A percentile compares a stretch with the other conserved stretches of the same genome.
Evolutionary conservation across 2,113 vertebrate genomes (phyloP).

Genomic region (Istiophorus platypterus): DNA sequence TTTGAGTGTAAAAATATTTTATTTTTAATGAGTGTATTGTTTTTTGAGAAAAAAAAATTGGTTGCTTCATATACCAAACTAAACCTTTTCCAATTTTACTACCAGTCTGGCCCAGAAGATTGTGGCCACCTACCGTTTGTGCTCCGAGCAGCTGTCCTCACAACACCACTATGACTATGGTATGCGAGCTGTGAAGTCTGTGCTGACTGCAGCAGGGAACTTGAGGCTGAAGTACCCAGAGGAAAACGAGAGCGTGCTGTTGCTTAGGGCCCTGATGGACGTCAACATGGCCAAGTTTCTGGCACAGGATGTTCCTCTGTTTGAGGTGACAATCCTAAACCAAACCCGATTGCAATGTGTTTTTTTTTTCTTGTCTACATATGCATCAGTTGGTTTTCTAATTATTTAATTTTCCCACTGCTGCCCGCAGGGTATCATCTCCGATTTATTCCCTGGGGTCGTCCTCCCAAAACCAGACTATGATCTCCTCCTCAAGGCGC

Average conservation of each 20-base stretch:
- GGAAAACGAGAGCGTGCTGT: slow-evolving; percentile 89
- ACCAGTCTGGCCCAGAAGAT: slow-evolving; percentile 93
- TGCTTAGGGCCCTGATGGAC: slow-evolving; percentile 91
- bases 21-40: not conserved
- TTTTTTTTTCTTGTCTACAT: not conserved
- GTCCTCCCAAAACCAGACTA: slow-evolving; percentile 93
- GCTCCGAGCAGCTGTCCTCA: slow-evolving; percentile 94
- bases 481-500: slow-evolving; percentile 86
- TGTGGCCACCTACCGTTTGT: slow-evolving; percentile 94
- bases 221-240: slow-evolving; percentile 92
- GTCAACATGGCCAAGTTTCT: slow-evolving; percentile 96
- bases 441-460: slow-evolving; percentile 93
- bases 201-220: slow-evolving; percentile 94
- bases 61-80: not conserved
- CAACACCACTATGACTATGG: slow-evolving; percentile 96
- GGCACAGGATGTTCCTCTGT: slow-evolving; percentile 93
- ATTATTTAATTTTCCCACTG: slow-evolving; percentile 8
- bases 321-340: slow-evolving; percentile 85
- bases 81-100: not conserved
- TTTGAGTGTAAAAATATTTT: slow-evolving; percentile 55
- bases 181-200: slow-evolving; percentile 95
- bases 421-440: slow-evolving; percentile 91
- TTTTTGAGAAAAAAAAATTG: not conserved
- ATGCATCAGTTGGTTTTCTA: not conserved
- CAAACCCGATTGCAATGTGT: not conserved